A percentile compares a stretch with the other conserved stretches of the same genome.
phyloP scores from a whole-genome alignment of 2,797 vertebrate species.

The Alectoris magna region DNA sequence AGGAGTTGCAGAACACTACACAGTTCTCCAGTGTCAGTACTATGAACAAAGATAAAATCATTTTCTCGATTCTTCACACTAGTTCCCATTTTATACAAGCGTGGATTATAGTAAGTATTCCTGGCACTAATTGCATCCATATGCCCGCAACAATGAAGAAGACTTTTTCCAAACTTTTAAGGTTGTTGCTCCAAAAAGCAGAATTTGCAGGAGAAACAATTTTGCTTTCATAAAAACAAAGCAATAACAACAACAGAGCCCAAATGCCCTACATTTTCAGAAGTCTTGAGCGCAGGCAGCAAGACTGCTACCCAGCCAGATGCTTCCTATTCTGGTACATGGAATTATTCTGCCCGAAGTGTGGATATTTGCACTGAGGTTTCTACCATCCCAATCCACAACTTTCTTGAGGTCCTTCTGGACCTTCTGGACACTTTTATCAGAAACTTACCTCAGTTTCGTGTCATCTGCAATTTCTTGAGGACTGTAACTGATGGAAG shows the following conservation, averaged over 20 bases:
- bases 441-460: not conserved
- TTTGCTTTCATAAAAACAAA: not conserved
- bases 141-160: not conserved
- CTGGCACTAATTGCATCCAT: not conserved
- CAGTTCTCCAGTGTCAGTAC: not conserved
- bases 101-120: not conserved
- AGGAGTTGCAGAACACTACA: not conserved
- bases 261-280: not conserved
- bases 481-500: not conserved
- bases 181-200: not conserved
- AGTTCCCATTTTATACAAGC: not conserved
- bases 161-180: not conserved
- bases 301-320: not conserved
- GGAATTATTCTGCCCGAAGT: not conserved
- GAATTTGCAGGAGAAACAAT: not conserved
- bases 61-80: slow-evolving; percentile 1
- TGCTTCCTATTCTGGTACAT: not conserved
- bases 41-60: not conserved
- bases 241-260: not conserved
- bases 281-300: not conserved
- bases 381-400: not conserved
- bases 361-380: not conserved
- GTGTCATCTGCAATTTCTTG: not conserved
- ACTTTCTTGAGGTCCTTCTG: not conserved
- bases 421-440: not conserved